A percentile compares a stretch with the other conserved stretches of the same genome.
These are phyloP conservation scores for Megaptera novaeangliae DNA, from an alignment of 2,113 vertebrate genomes.

Conservation along the genomic window DNA sequence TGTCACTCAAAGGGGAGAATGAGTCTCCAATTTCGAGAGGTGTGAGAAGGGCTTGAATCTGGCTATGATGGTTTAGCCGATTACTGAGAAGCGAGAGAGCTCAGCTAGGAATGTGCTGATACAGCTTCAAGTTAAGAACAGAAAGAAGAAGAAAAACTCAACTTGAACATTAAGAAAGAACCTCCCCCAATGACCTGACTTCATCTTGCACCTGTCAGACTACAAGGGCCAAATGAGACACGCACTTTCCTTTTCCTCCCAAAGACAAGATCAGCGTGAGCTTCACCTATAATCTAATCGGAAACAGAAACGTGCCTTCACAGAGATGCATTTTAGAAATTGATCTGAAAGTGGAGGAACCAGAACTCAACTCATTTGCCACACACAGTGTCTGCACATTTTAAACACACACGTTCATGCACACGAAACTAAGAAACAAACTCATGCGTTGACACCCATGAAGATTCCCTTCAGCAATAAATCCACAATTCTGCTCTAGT, in stretches of 20 bases:
- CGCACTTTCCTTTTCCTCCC: neutral
- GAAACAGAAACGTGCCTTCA: neutral
- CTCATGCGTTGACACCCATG: neutral
- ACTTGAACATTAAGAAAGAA: neutral
- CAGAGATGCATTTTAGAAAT: slow-evolving; percentile 18
- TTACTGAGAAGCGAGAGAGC: neutral
- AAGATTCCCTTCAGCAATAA: neutral
- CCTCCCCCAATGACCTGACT: neutral
- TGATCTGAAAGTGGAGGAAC: neutral
- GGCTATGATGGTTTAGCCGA: neutral
- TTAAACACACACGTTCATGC: neutral
- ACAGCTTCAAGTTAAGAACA: neutral
- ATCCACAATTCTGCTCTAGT: neutral
- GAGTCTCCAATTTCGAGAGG: neutral
- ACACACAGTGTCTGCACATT: neutral
- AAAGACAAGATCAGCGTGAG: neutral
- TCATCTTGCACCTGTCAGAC: neutral
- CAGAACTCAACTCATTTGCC: neutral
- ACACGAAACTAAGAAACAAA: neutral
- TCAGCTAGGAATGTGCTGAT: neutral
- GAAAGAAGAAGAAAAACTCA: neutral
- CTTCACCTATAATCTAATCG: neutral
- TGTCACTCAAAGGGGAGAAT: neutral
- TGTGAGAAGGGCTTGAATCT: neutral
- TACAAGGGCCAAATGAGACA: neutral